Evolutionary conservation across 2,797 vertebrate species (phyloP), one percentile per base, ranked within the genome.

Genomic region (Halcyon chelicuti): DNA sequence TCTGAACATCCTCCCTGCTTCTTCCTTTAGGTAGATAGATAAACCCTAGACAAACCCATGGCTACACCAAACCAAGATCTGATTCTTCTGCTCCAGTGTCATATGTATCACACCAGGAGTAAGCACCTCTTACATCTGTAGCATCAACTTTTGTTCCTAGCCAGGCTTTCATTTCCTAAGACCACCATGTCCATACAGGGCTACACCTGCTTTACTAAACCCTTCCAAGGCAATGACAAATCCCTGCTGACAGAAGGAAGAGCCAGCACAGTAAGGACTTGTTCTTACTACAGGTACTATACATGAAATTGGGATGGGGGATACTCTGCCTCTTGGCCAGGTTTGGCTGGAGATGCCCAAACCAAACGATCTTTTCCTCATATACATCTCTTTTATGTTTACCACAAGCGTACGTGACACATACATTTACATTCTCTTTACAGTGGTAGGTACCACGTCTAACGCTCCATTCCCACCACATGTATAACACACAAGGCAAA

Each of bases 1-100:
- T 72, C 40, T 2, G 0, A 88, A 65, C 1, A 1, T 20, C 2
- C 4, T 6, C 2, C 2, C 4, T 6, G 8, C 4, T 44, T 42
- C 55, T 25, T 65, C 23, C 35, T 67, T 75, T 23, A 47, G 21
- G 46, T 21, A 22, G 46, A 13, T 12, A 47, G 46, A 47, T 23
- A 23, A 23, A 47, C 46, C 46, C 22, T 20, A 47, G 35, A 74
- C 20, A 86, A 88, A 83, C 9, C 14, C 58, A 31, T 28, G 15
- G 15, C 23, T 58, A 47, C 19, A 12, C 68, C 18, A 91, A 83
- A 83, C 7, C 37, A 39, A 23, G 33, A 72, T n/a, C n/a, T 37
- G 26, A 71, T 28, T 67, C 49, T 73, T 74, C 26, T 33, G 61
- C 9, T 37, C 11, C 74, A 42, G 3, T 29, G 10, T 13, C 14